A percentile compares a stretch with the other conserved stretches of the same genome.
Evolutionary conservation across 2,888 invertebrate genomes (phyloP).

Genomic region (Junonia oenone): DNA sequence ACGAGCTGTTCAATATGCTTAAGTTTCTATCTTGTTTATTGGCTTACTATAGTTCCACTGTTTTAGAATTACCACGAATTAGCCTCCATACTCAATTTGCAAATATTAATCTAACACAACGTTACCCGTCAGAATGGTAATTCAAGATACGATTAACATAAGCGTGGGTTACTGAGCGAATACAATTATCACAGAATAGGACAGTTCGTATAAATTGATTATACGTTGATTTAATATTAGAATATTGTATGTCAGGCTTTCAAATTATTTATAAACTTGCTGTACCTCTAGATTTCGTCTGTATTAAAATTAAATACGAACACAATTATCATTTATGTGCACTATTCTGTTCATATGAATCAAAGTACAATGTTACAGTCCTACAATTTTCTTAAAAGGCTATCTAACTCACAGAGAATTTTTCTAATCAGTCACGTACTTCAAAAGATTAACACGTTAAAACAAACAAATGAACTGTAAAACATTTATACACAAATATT

Average conservation of each 20-base stretch:
- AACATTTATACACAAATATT: too few relatives aligned
- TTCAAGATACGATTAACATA: constrained; percentile 23
- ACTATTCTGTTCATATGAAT: too few relatives aligned
- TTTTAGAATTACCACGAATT: constrained; percentile 14
- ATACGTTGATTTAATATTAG: not conserved
- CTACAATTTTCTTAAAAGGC: too few relatives aligned
- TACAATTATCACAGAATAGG: constrained; percentile 3
- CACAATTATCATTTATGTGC: too few relatives aligned
- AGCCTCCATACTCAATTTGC: constrained; percentile 15
- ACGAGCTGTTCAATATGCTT: too few relatives aligned
- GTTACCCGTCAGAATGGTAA: constrained; percentile 21
- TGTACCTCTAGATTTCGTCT: too few relatives aligned
- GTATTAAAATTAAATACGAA: too few relatives aligned
- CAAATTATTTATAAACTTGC: not conserved
- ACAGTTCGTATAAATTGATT: constrained; percentile 3
- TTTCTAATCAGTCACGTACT: not conserved
- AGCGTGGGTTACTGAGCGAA: constrained; percentile 21
- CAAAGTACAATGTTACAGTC: too few relatives aligned
- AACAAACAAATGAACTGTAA: not conserved
- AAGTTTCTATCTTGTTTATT: not conserved
- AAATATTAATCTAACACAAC: constrained; percentile 19
- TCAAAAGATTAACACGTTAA: not conserved
- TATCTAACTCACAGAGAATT: too few relatives aligned
- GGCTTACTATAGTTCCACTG: constrained; percentile 5
- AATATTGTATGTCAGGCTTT: not conserved